Percentiles rank a stretch among this genome's conserved stretches.
Conservation (phyloP, 2,888 invertebrate species). For the Lymantria dispar region DNA sequence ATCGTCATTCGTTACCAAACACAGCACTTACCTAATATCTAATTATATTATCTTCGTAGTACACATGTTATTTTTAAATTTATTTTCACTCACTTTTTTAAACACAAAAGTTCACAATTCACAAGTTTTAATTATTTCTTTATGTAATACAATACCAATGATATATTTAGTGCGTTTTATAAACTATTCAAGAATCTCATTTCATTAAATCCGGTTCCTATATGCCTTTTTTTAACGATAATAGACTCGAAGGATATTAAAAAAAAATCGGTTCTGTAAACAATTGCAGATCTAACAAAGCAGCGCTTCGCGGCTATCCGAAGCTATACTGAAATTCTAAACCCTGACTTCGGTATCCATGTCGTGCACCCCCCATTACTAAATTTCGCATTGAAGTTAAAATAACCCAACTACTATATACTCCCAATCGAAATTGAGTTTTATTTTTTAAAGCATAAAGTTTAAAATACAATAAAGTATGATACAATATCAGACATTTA, state of each 20-base stretch:
- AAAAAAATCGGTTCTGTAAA: conserved; percentile 72
- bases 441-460: background rate
- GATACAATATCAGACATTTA: conserved; percentile 37
- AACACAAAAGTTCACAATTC: conserved; percentile 45
- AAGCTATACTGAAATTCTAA: conserved; percentile 82
- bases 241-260: conserved; percentile 48
- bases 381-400: conserved; percentile 58
- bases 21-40: conserved; percentile 73
- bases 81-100: conserved; percentile 30
- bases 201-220: conserved; percentile 44
- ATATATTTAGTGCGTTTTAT: conserved; percentile 31
- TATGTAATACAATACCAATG: conserved; percentile 45
- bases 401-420: conserved; percentile 35
- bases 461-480: conserved; percentile 27
- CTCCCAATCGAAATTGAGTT: conserved; percentile 15
- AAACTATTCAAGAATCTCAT: conserved; percentile 29
- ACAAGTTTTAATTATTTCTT: conserved; percentile 32
- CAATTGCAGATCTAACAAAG: conserved; percentile 78
- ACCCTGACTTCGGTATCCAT: conserved; percentile 80
- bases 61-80: conserved; percentile 28
- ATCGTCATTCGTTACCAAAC: conserved; percentile 56
- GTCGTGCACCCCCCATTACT: conserved; percentile 82
- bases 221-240: conserved; percentile 32
- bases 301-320: conserved; percentile 79
- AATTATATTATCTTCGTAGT: conserved; percentile 40